A percentile compares a stretch with the other conserved stretches of the same genome.
Evolutionary conservation across 2,113 vertebrate genomes (phyloP).

Genomic region (Acanthisitta chloris): DNA sequence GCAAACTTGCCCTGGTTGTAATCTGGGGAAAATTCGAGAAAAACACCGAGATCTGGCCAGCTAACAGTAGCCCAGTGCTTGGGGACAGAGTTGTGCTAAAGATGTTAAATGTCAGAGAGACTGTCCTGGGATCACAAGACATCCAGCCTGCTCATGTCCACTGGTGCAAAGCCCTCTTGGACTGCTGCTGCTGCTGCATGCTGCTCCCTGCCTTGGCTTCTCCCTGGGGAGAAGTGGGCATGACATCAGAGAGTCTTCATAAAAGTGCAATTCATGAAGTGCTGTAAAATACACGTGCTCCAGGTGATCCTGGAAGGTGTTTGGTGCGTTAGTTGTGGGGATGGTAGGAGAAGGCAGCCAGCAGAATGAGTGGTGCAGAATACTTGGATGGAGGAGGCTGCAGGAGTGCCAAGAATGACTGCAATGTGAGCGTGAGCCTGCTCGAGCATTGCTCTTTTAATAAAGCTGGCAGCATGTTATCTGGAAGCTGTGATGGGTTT

Average conservation of each 20-base stretch:
- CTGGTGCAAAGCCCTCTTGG: not conserved
- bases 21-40: constrained; percentile 41
- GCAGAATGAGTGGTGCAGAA: not conserved
- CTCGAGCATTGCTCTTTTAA: not conserved
- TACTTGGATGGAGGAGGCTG: not conserved
- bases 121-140: not conserved
- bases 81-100: not conserved
- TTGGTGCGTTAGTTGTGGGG: rapidly evolving
- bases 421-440: constrained; percentile 13
- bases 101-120: not conserved
- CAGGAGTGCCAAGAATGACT: constrained; percentile 36
- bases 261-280: rapidly evolving
- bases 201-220: not conserved
- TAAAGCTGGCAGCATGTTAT: constrained; percentile 4
- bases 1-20: constrained; percentile 39
- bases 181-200: rapidly evolving
- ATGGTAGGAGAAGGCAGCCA: not conserved
- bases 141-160: not conserved
- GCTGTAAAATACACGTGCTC: not conserved
- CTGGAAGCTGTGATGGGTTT: constrained; percentile 34
- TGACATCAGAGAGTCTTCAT: not conserved
- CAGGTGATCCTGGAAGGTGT: not conserved
- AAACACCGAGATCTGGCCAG: not conserved
- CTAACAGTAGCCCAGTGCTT: not conserved
- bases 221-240: not conserved